Base-by-base conservation (phyloP, 2,113 vertebrate species). In the Urocolius indicus region DNA sequence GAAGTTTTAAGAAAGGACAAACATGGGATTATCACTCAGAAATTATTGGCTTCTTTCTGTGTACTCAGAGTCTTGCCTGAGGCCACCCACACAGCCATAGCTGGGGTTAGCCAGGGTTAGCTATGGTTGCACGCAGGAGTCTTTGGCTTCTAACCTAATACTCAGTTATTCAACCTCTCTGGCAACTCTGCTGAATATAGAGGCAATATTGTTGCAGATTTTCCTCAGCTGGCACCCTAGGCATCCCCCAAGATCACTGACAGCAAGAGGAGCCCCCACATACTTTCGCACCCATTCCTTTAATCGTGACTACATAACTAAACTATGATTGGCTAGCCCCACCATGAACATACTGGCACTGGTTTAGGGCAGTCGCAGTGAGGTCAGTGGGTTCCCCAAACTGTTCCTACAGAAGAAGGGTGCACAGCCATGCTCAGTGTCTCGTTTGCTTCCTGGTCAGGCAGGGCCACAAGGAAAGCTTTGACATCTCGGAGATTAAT, bases 1-100 rank as follows among this genome's bases (percentile, higher is more conserved):
- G 82, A 87, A 91, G n/a, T 41, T 90, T 79, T n/a, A 65, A 57
- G 66, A 45, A 51, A 45, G 19, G 67, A 94, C 78, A 90, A 91
- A 91, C 71, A 79, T 0, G 0, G 23, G 58, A 91, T 85, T 83
- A 93, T 73, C 67, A 45, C 41, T 86, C 54, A 57, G 74, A 75
- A 93, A 79, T 87, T 74, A 71, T 0, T 85, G 92, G 62, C 87
- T n/a, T 73, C 74, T 87, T 84, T 61, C 72, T 86, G 46, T 75
- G 41, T 10, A 54, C 62, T 72, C 65, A 21, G 81, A 65, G 84
- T 29, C 1, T 0, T 82, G 69, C 61, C 66, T 0, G 0, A 87
- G 81, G 82, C 93, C 92, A 93, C 87, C 69, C 81, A 95, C 69
- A 15, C 61, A 85, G 77, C 10, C 9, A 0, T 46, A 36, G 52